Evolutionary conservation across 1,140 invertebrate species (phyloP), one percentile per base, ranked within the genome.

Genomic region (Coelopa frigida): DNA sequence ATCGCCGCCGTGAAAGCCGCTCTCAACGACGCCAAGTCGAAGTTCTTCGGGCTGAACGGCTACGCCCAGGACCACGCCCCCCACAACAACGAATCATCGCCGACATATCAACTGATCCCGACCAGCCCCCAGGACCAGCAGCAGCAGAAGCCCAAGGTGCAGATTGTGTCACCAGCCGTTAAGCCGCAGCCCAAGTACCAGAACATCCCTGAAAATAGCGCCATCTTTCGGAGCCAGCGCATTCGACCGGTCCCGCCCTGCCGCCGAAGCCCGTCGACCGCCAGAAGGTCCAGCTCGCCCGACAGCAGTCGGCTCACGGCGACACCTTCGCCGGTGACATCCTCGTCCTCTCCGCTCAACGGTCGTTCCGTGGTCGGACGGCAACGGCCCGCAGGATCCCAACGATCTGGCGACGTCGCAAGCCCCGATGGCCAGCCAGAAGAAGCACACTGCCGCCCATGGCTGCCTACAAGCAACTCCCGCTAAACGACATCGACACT

Each of bases 1-100:
- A 63, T 63, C 35, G 63, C 60, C n/a, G 59, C 63, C n/a, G 62
- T 59, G 11, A 60, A 57, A 50, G 62, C 62, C 8, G 62, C 62
- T 1, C 43, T 66, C 1, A 67, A 59, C 43, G 65, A 64, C 38
- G 66, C 66, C 27, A 69, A 69, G 46, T 69, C 59, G 21, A 62
- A 65, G 39, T 69, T 69, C 50, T 68, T 69, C 40, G 66, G 66
- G 35, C 55, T 69, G 38, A 60, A 66, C 47, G 60, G 50, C 31
- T 55, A 55, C 44, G 53, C 55, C n/a, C 35, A 41, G 33, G 37
- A 32, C 18, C 41, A 46, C 14, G 47, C 26, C 44, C 46, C 11
- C 18, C 12, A 12, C 42, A 14, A 7, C 51, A 32, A 6, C 18
- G 11, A 42, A 29, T 17, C 32, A 48, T 11, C 31, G 44, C 5